Percentiles rank a stretch among this genome's conserved stretches.
Evolutionary conservation across 2,888 invertebrate species (phyloP).

Genomic region (Caenorhabditis sp.): DNA sequence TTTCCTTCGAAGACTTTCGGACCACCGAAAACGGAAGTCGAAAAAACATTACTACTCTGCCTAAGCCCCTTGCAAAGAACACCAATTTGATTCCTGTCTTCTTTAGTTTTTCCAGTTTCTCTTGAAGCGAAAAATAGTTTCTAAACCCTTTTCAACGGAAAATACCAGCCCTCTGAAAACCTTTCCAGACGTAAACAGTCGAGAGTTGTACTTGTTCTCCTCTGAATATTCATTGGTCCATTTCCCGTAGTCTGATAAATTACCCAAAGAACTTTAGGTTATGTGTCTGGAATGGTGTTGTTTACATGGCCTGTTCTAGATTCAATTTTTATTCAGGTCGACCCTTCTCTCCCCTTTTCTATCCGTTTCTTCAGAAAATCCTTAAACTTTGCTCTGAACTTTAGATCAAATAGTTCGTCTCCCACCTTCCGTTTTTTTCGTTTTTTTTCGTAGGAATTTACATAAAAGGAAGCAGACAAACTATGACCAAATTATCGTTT

Average conservation of each 20-base stretch:
- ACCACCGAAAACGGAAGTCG: neutral
- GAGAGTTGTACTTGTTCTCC: neutral
- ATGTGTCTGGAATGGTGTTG: constrained; percentile 27
- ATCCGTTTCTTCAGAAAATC: neutral
- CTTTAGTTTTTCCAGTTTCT: neutral
- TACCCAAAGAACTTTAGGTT: constrained; percentile 24
- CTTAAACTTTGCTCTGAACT: constrained; percentile 25
- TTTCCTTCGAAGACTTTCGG: constrained; percentile 2
- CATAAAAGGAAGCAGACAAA: constrained; percentile 45
- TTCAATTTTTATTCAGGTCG: constrained; percentile 17
- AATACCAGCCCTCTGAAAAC: no score
- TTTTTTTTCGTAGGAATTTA: constrained; percentile 34
- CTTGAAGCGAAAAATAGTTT: neutral
- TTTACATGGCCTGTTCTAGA: constrained; percentile 21
- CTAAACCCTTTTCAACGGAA: no score
- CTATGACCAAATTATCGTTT: constrained; percentile 41
- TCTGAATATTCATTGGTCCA: constrained; percentile 36
- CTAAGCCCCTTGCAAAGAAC: constrained; percentile 15
- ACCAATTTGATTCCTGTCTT: constrained; percentile 28
- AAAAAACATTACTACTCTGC: neutral
- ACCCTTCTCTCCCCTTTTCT: neutral
- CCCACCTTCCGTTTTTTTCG: constrained; percentile 8
- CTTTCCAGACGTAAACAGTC: constrained; percentile 16
- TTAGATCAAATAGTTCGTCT: constrained; percentile 7
- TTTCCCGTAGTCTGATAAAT: constrained; percentile 37